phyloP scores from a whole-genome alignment of 2,888 invertebrate genomes.

The Oxycera nigricornis region DNA sequence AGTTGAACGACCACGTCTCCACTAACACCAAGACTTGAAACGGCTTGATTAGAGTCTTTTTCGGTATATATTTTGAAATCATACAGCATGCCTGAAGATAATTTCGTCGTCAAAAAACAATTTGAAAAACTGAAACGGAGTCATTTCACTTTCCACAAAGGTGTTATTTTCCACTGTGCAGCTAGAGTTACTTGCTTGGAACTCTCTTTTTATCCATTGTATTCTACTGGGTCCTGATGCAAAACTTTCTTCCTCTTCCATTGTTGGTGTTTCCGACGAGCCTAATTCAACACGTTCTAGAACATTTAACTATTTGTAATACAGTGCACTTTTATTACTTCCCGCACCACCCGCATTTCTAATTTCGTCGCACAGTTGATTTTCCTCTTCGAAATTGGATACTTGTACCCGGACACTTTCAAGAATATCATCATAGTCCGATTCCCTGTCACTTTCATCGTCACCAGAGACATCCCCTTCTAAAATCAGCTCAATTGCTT shows the following conservation, averaged over 20 bases:
- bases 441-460: neutral
- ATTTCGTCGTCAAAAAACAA: neutral
- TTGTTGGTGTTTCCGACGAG: neutral
- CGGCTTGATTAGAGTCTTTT: no score
- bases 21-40: no score
- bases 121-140: neutral
- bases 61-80: no score
- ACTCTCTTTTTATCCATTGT: neutral
- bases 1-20: no score
- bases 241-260: neutral
- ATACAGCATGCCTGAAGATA: no score
- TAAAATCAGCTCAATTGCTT: neutral
- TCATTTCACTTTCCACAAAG: neutral
- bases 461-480: neutral
- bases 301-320: neutral
- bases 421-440: neutral
- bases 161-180: neutral
- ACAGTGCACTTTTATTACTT: neutral
- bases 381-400: neutral
- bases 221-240: neutral
- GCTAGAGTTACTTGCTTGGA: neutral
- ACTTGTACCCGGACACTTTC: neutral
- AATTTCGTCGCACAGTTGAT: neutral
- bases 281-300: neutral
- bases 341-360: neutral